Conservation (phyloP, 2,113 vertebrate genomes). For the Chlorodrepanis virens region DNA sequence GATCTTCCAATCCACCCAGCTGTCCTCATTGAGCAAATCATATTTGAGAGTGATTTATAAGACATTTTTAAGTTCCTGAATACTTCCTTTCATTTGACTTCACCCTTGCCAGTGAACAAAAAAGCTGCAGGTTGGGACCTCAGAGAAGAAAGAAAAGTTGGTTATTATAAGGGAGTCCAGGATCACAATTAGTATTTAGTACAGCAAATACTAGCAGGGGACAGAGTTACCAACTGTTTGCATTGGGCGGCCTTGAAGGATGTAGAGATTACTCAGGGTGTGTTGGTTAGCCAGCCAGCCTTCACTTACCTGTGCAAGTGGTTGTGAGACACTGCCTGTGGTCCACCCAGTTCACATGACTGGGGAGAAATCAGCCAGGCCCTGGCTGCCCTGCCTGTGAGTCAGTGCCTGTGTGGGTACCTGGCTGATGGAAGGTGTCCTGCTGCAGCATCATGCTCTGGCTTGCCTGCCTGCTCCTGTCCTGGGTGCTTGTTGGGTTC, state of each 20-base stretch:
- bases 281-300: not conserved
- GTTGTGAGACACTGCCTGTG: fast-evolving
- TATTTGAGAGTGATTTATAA: not conserved
- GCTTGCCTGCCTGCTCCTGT: constrained; percentile 36
- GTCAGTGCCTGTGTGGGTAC: not conserved
- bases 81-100: not conserved
- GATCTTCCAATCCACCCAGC: not conserved
- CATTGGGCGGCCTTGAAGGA: not conserved
- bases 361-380: not conserved
- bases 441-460: not conserved
- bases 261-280: not conserved
- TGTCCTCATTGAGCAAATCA: not conserved
- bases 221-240: not conserved
- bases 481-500: fast-evolving
- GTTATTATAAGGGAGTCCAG: not conserved
- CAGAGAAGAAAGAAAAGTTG: not conserved
- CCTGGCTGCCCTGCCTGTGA: not conserved
- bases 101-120: not conserved
- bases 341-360: not conserved
- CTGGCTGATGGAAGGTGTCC: not conserved
- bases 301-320: fast-evolving
- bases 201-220: not conserved
- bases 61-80: not conserved
- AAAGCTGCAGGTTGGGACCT: not conserved
- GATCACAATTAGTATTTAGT: not conserved